Evolutionary conservation across 2,797 vertebrate genomes (phyloP).

Genomic region (Hoplostethus atlanticus): DNA sequence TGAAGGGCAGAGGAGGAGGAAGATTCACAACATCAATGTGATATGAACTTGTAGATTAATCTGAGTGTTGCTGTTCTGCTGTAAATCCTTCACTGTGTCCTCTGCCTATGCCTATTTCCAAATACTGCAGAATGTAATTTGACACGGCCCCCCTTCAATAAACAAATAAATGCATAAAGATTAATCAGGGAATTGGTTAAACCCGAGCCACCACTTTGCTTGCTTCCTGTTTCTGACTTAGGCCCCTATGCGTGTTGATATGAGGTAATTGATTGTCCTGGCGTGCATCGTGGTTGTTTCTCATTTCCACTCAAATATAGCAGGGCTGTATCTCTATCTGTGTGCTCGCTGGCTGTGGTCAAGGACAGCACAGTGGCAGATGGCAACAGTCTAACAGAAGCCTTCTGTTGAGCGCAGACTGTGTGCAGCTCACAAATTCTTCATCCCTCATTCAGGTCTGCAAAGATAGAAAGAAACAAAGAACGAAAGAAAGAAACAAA

Average conservation of each 20-base stretch:
- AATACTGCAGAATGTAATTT: not conserved
- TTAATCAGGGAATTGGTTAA: no score
- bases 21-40: slow-evolving; percentile 13
- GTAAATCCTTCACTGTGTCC: not conserved
- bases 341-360: slow-evolving; percentile 51
- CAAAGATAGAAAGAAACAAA: not conserved
- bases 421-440: slow-evolving; percentile 36
- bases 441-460: no score
- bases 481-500: slow-evolving; percentile 19
- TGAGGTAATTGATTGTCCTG: not conserved
- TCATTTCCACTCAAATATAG: slow-evolving; percentile 38
- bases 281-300: slow-evolving; percentile 5
- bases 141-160: not conserved
- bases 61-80: slow-evolving; percentile 16
- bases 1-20: slow-evolving; percentile 27
- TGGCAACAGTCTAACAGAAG: slow-evolving; percentile 60
- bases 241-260: not conserved
- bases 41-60: slow-evolving; percentile 40
- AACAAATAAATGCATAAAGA: not conserved
- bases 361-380: slow-evolving; percentile 68
- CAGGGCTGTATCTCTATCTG: slow-evolving; percentile 49
- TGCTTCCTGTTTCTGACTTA: not conserved
- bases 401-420: slow-evolving; percentile 61
- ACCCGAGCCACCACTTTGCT: no score
- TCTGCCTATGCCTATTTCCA: slow-evolving; percentile 40